Evolutionary conservation across 2,113 vertebrate genomes (phyloP), one percentile per base, ranked within the genome.

Genomic region (Caracal caracal): DNA sequence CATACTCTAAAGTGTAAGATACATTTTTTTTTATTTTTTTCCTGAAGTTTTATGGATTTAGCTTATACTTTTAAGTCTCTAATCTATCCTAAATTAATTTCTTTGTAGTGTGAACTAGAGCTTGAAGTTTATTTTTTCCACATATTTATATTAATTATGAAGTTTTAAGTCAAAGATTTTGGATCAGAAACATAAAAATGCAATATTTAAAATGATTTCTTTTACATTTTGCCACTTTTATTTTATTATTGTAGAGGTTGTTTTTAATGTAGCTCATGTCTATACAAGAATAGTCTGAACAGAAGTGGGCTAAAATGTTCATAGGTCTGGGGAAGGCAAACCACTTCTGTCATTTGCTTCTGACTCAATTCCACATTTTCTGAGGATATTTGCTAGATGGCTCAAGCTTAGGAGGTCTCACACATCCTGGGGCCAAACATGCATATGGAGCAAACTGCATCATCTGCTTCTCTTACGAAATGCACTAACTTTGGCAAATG

Each of bases 111-210:
- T 90, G 26, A 94, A 88, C 40, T n/a, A 51, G 47, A 78, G 2
- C 24, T 26, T 71, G 30, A 70, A 12, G 3, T 40, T 90, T 80
- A 40, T 80, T 89, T 90, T 80, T 79, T 43, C 53, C 15, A 82
- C 49, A 61, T 16, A 59, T 76, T 96, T 91, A 90, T 61, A 92
- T 61, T 71, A 85, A 89, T 63, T 84, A 76, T 66, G 92, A 88
- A 93, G 66, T 87, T 75, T 83, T 79, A 79, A 79, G 10, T 63
- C 53, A 70, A 78, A 71, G 13, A 35, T 40, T 85, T 92, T 35
- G 26, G 5, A 7, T 61, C 3, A 85, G 10, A 96, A 93, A 85
- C 24, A 40, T 37, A 51, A 94, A 92, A 88, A n/a, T 19, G 78
- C 6, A 88, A 51, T 4, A 71, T 90, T 94, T 28, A 47, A 56